Evolutionary conservation across 2,888 invertebrate genomes (phyloP).

Genomic region (Mellilla xanthometata): DNA sequence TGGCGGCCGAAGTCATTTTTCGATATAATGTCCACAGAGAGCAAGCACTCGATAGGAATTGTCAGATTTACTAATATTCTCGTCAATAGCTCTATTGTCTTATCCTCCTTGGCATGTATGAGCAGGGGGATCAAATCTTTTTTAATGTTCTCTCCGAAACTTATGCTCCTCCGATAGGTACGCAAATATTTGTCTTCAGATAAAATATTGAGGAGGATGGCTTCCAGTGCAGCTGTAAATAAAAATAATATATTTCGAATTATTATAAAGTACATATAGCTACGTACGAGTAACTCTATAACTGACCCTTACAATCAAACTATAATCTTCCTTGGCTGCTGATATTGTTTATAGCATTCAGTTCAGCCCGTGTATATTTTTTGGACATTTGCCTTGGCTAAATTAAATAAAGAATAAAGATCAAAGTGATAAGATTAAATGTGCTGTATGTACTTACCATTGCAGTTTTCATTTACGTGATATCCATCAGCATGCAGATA

Average conservation of each 20-base stretch:
- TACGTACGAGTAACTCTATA: no score
- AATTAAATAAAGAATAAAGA: no score
- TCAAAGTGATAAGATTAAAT: no score
- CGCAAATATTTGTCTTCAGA: conserved; percentile 86
- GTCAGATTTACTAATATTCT: conserved; percentile 89
- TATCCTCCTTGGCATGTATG: conserved; percentile 84
- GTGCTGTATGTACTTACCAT: conserved; percentile 76
- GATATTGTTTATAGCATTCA: no score
- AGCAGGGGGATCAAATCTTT: conserved; percentile 88
- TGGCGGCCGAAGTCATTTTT: conserved; percentile 86
- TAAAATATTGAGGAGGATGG: conserved; percentile 85
- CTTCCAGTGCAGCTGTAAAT: conserved; percentile 84
- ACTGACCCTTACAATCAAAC: no score
- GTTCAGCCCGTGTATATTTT: no score
- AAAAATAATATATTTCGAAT: no score
- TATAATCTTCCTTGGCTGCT: no score
- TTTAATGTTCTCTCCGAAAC: conserved; percentile 87
- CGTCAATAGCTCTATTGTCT: conserved; percentile 84
- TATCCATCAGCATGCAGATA: conserved; percentile 84
- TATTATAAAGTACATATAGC: no score
- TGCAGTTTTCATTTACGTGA: conserved; percentile 85
- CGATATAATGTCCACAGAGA: conserved; percentile 85
- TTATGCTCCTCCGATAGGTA: conserved; percentile 86
- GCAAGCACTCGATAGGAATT: conserved; percentile 88
- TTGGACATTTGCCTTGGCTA: no score